These are phyloP conservation scores for Malachius bipustulatus DNA, from an alignment of 2,888 invertebrate genomes.

Conservation along the genomic window DNA sequence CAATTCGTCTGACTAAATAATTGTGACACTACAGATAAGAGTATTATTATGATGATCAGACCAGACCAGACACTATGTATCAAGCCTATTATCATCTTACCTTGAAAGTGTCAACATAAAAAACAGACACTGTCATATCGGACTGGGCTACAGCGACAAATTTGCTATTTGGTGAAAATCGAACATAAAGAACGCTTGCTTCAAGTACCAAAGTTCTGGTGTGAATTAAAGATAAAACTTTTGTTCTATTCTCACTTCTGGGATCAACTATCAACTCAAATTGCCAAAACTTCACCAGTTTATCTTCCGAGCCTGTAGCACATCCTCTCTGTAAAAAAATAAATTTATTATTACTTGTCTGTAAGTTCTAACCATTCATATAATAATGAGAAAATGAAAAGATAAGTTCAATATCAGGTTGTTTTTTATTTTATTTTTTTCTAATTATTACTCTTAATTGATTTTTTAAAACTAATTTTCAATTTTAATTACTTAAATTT, in stretches of 20 bases:
- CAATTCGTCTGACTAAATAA: too few species aligned
- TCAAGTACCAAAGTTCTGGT: constrained; percentile 74
- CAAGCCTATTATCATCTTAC: constrained; percentile 36
- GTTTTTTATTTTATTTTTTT: too few species aligned
- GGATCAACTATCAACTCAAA: constrained; percentile 71
- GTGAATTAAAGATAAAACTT: constrained; percentile 66
- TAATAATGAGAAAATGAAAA: too few species aligned
- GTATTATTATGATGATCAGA: not conserved
- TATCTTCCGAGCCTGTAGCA: constrained; percentile 78
- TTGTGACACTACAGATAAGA: not conserved
- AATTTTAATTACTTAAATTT: too few species aligned
- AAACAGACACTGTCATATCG: constrained; percentile 91
- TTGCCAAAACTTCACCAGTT: constrained; percentile 86
- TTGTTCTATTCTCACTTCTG: constrained; percentile 48
- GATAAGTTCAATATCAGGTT: too few species aligned
- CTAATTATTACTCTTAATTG: too few species aligned
- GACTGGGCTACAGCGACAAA: constrained; percentile 82
- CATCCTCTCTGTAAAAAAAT: constrained; percentile 54
- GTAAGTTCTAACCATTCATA: too few species aligned
- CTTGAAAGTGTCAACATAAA: constrained; percentile 89
- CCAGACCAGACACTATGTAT: too few species aligned
- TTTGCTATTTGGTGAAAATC: constrained; percentile 72
- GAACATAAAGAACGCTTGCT: constrained; percentile 74
- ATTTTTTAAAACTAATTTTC: too few species aligned
- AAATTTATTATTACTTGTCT: too few species aligned